These are phyloP conservation scores for Zophobas atratus DNA, from an alignment of 1,140 invertebrate genomes.

Conservation along the genomic window DNA sequence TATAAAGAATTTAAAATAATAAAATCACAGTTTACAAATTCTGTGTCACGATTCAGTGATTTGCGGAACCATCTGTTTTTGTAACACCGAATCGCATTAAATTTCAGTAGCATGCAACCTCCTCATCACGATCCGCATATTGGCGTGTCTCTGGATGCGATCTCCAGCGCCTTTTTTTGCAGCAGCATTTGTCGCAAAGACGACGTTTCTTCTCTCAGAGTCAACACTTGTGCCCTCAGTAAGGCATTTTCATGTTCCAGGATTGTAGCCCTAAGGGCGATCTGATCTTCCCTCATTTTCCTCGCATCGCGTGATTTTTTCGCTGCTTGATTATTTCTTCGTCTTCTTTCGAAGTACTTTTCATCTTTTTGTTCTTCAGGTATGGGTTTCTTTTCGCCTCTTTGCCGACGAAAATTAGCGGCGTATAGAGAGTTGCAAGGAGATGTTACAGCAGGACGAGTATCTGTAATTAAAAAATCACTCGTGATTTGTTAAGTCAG, in stretches of 20 bases:
- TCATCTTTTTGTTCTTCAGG: constrained; percentile 90
- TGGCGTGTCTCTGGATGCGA: constrained; percentile 52
- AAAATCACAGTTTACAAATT: no score
- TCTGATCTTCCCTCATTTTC: constrained; percentile 88
- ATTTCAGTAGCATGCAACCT: neutral
- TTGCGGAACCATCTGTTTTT: no score
- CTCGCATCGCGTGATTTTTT: constrained; percentile 92
- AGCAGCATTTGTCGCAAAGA: constrained; percentile 78
- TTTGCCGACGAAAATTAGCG: constrained; percentile 70
- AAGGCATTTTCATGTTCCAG: constrained; percentile 91
- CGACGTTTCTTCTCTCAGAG: constrained; percentile 85
- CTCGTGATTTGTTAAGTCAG: neutral
- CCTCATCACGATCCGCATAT: constrained; percentile 26
- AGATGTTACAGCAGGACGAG: constrained; percentile 23
- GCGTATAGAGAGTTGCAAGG: constrained; percentile 24
- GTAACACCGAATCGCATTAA: neutral
- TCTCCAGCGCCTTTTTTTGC: constrained; percentile 63
- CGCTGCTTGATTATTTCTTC: constrained; percentile 91
- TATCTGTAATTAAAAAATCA: constrained; percentile 8
- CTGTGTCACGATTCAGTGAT: no score
- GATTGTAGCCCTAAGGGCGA: constrained; percentile 84
- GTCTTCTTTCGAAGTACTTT: constrained; percentile 90
- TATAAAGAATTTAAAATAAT: no score
- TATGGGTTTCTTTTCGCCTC: constrained; percentile 90
- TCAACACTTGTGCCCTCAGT: constrained; percentile 83